Conservation (phyloP, 2,888 invertebrate species). For the Phania funesta region DNA sequence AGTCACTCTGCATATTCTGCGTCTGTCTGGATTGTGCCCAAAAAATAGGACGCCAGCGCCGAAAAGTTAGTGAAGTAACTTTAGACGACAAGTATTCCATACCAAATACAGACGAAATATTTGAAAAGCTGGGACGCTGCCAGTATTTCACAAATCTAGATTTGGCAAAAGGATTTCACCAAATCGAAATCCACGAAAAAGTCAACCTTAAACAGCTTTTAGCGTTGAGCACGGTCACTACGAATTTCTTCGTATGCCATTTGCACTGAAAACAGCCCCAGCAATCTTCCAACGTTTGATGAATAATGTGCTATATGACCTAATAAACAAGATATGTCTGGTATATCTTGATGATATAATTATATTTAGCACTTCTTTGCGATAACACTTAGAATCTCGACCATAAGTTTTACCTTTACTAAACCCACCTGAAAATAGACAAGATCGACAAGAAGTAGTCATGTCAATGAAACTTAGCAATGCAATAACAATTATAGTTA, state of each 20-base stretch:
- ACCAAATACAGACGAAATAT: conserved; percentile 62
- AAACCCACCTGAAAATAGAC: too few relatives aligned
- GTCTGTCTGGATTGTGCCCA: conserved; percentile 23
- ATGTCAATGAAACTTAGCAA: neutral
- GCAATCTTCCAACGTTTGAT: conserved; percentile 75
- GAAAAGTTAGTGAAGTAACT: conserved; percentile 57
- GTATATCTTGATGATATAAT: conserved; percentile 73
- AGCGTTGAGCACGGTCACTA: conserved; percentile 71
- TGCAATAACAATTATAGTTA: conserved; percentile 3
- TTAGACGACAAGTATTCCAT: conserved; percentile 59
- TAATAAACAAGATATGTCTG: conserved; percentile 29
- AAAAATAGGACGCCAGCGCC: conserved; percentile 41
- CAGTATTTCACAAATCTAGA: conserved; percentile 63
- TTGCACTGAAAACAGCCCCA: conserved; percentile 71
- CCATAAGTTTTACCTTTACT: too few relatives aligned
- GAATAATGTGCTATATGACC: conserved; percentile 70
- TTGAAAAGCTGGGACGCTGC: conserved; percentile 64
- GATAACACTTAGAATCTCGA: too few relatives aligned
- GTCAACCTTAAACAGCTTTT: conserved; percentile 34
- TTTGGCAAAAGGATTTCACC: conserved; percentile 66
- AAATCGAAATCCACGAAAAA: conserved; percentile 60
- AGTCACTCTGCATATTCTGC: conserved; percentile 54
- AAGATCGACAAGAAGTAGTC: too few relatives aligned
- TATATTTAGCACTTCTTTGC: conserved; percentile 54
- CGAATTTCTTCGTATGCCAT: conserved; percentile 73